Base-by-base conservation (phyloP, 1,140 invertebrate genomes). In the Caenorhabditis brenneri region DNA sequence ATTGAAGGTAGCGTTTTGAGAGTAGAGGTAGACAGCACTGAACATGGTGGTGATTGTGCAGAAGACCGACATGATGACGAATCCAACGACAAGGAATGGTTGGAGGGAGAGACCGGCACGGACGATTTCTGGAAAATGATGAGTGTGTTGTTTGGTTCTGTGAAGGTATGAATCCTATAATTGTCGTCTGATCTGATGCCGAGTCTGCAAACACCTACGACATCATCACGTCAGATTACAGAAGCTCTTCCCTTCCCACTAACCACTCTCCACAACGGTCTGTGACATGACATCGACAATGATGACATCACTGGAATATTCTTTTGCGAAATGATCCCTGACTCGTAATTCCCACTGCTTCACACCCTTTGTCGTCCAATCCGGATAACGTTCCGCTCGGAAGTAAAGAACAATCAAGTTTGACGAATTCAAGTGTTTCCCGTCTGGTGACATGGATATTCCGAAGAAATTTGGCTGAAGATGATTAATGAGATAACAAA, bases 21-120 rank as follows among this genome's bases (percentile, higher is more conserved):
- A 74, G 4, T 74, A 74, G 19, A 74, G 65, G 15, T 74, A 74
- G 24, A 74, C 36, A 39, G 88, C 88, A 46, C 86, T 85, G 33
- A 89, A 60, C 27, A 87, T 55, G 15, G 80, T 80, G 36, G 85
- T 88, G 3, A 80, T 24, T 33, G 85, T 42, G 31, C 88, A 88
- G 60, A 51, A 85, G 53, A 88, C 24, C n/a, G 58, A 51, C 88
- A 89, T 89, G 42, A 89, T 82, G 4, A 81, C 24, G 42, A 89
- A 82, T 15, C 88, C 88, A 36, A 89, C 39, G 16, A 65, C 39
- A 4, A 89, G 69, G 58, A 82, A 89, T 24, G 88, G 86, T 19
- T 85, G 48, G 6, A 89, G 33, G 9, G 69, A 79, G 22, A 84
- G 83, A 4, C 88, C 88, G 29, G 88, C 85, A 16, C 88, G 81